Conservation (phyloP, 2,888 invertebrate species). For the Augiades crinisus region DNA sequence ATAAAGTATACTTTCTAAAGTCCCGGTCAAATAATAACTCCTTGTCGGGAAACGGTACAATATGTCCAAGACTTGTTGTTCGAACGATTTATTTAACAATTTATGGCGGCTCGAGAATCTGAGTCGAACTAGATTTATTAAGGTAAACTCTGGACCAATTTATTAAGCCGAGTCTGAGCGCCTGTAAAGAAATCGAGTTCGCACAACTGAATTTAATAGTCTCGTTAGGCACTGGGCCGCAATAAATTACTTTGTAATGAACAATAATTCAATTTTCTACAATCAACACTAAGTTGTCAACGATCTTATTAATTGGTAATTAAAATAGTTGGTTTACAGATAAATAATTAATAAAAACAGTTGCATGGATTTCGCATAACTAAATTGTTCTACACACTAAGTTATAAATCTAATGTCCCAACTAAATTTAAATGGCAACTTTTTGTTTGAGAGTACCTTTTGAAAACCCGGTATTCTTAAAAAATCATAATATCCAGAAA, state of each 20-base stretch:
- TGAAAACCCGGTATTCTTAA: no score
- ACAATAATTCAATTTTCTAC: slow-evolving; percentile 17
- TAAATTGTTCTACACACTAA: no score
- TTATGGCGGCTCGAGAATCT: slow-evolving; percentile 67
- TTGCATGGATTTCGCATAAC: no score
- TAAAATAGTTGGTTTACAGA: background rate
- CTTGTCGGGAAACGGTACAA: slow-evolving; percentile 14
- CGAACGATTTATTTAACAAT: slow-evolving; percentile 73
- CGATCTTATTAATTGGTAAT: background rate
- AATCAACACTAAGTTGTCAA: slow-evolving; percentile 6
- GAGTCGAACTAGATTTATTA: slow-evolving; percentile 71
- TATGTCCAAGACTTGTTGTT: slow-evolving; percentile 38
- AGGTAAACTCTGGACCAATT: slow-evolving; percentile 64
- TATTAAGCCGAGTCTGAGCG: slow-evolving; percentile 45
- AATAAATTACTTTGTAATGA: slow-evolving; percentile 18
- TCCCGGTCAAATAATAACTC: slow-evolving; percentile 22
- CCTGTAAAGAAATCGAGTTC: slow-evolving; percentile 35
- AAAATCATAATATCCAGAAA: no score
- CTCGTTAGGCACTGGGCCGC: slow-evolving; percentile 20
- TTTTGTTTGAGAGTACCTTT: no score
- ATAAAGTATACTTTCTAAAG: slow-evolving; percentile 12
- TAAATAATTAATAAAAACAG: no score
- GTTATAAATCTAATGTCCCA: no score
- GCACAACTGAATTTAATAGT: slow-evolving; percentile 31
- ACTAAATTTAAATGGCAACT: no score